Base-by-base conservation (phyloP, 2,113 vertebrate genomes). In the Oryzias curvinotus region DNA sequence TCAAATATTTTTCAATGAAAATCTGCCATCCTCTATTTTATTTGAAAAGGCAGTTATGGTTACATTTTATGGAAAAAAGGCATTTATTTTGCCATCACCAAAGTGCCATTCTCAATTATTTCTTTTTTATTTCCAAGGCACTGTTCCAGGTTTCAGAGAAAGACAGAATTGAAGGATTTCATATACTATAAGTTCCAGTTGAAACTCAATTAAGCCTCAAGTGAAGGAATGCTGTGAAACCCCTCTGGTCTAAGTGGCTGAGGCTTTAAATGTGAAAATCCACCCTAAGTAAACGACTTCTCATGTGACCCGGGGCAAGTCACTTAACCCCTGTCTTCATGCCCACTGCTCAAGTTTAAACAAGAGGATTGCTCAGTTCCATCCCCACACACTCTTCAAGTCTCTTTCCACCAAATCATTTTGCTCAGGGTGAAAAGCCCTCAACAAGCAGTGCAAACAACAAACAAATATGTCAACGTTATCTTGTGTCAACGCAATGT, bases 291-390 rank as follows among this genome's bases (percentile, higher is more conserved):
- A 87, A 91, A 91, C 65, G 85, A 90, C 88, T 88, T 86, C 75
- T 66, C 61, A 66, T 86, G 81, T 91, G 91, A 91, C 88, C 87
- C 51, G 61, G 83, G 88, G 91, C 82, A 86, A 90, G 85, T 90
- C 87, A 91, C 89, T 93, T 93, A 92, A 93, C 90, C 91, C 71
- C 87, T 88, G 83, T 77, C 85, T 83, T 82, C 84, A 86, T 79
- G 80, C 84, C 65, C 68, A 76, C 77, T 78, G 81, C 82, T 86
- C 78, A 78, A 78, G 82, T 89, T 89, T 87, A 84, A 88, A 90
- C 83, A 87, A 82, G 83, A 82, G 79, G 88, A 84, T 77, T 82
- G 78, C 81, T 88, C 82, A 83, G 65, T 80, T 81, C 57, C 68
- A 73, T 80, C 81, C 73, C 71, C 69, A 83, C 75, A 75, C 80